phyloP scores from a whole-genome alignment of 2,888 invertebrate genomes.

The Minunthozetes semirufus region DNA sequence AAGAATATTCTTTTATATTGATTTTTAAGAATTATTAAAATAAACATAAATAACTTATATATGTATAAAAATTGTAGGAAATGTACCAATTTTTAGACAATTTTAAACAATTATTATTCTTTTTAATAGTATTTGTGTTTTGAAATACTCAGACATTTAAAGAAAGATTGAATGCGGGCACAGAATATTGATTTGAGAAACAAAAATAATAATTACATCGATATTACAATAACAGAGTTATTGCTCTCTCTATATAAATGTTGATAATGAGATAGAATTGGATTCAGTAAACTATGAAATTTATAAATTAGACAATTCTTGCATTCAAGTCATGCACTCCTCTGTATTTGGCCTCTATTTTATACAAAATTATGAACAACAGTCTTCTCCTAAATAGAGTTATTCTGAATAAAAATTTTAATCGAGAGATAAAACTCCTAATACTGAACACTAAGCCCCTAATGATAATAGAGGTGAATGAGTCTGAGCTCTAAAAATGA shows the following conservation, averaged over 20 bases:
- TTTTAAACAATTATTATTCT: too few species aligned
- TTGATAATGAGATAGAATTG: background rate
- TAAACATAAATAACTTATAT: too few species aligned
- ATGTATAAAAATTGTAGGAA: too few species aligned
- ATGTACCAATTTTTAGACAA: too few species aligned
- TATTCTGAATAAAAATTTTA: background rate
- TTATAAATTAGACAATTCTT: conserved; percentile 25
- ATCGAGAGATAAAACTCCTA: background rate
- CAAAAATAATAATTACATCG: background rate
- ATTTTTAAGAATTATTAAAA: too few species aligned
- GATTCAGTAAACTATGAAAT: conserved; percentile 9
- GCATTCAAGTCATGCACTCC: conserved; percentile 24
- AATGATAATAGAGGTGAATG: background rate
- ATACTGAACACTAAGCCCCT: background rate
- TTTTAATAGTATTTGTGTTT: too few species aligned
- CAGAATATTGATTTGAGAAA: background rate
- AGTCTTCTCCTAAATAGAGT: background rate
- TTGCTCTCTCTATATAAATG: background rate
- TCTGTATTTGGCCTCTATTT: background rate
- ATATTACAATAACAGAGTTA: background rate
- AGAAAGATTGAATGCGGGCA: background rate
- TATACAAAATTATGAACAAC: background rate
- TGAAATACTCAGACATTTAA: background rate
- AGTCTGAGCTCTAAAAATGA: background rate
- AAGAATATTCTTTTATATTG: too few species aligned